Conservation (phyloP, 2,797 vertebrate genomes). For the Alauda arvensis region DNA sequence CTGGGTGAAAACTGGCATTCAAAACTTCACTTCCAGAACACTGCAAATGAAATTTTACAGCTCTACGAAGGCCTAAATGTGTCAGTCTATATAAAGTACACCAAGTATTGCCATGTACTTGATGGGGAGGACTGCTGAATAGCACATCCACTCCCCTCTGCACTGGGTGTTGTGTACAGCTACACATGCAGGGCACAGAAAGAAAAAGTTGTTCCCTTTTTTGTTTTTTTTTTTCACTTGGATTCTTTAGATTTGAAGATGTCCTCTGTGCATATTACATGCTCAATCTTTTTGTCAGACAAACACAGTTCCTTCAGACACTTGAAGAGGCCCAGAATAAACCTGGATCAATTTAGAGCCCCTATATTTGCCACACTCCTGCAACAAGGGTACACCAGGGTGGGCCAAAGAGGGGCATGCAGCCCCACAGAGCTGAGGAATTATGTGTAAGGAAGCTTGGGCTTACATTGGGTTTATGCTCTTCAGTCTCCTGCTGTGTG, state of each 20-base stretch:
- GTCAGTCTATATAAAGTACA: neutral
- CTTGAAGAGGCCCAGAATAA: neutral
- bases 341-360: neutral
- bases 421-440: neutral
- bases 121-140: neutral
- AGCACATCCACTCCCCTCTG: neutral
- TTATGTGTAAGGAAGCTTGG: neutral
- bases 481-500: conserved; percentile 20
- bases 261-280: neutral
- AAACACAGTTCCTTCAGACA: neutral
- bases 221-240: neutral
- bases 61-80: neutral
- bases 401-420: neutral
- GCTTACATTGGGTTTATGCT: conserved; percentile 1
- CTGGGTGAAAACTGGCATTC: neutral
- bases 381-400: neutral
- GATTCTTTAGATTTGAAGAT: neutral
- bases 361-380: neutral
- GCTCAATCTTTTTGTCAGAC: neutral
- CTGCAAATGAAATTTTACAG: neutral
- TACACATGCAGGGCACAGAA: fast-evolving
- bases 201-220: neutral
- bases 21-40: neutral
- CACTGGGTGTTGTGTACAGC: neutral
- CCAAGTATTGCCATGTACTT: neutral